Percentiles rank a stretch among this genome's conserved stretches.
phyloP scores from a whole-genome alignment of 2,888 invertebrate genomes.

The Epirrita christyi region DNA sequence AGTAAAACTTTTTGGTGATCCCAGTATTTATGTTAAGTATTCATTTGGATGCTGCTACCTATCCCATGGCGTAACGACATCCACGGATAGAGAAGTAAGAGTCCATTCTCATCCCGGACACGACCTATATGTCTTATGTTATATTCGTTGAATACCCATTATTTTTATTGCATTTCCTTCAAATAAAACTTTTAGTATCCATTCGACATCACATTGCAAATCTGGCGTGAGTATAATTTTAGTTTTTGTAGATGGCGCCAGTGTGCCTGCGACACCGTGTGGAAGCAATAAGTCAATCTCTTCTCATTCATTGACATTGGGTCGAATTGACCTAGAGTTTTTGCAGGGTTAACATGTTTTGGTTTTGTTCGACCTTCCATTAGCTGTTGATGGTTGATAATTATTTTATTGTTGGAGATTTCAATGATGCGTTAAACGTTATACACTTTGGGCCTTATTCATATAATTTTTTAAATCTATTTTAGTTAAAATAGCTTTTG shows the following conservation, averaged over 20 bases:
- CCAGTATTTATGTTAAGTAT: no score
- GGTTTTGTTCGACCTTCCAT: conserved; percentile 21
- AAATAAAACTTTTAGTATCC: conserved; percentile 2
- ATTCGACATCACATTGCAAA: conserved; percentile 10
- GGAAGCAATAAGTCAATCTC: conserved; percentile 51
- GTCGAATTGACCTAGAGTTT: conserved; percentile 34
- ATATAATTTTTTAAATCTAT: no score
- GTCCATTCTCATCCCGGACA: no score
- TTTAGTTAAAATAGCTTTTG: no score
- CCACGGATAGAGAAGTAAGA: no score
- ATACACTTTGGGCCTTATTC: no score
- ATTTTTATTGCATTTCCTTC: background rate
- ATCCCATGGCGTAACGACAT: no score
- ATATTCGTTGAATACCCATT: no score
- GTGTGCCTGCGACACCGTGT: conserved; percentile 39
- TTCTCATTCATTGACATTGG: conserved; percentile 17
- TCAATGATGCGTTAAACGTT: background rate
- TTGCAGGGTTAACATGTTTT: conserved; percentile 26
- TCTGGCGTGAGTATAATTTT: conserved; percentile 25
- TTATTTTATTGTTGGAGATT: conserved; percentile 2
- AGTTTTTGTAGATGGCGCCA: conserved; percentile 47
- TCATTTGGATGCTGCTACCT: no score
- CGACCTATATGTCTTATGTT: no score
- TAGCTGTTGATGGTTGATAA: conserved; percentile 2
- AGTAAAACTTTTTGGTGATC: no score